A percentile compares a stretch with the other conserved stretches of the same genome.
Conservation (phyloP, 2,113 vertebrate species). For the Phasianus colchicus region DNA sequence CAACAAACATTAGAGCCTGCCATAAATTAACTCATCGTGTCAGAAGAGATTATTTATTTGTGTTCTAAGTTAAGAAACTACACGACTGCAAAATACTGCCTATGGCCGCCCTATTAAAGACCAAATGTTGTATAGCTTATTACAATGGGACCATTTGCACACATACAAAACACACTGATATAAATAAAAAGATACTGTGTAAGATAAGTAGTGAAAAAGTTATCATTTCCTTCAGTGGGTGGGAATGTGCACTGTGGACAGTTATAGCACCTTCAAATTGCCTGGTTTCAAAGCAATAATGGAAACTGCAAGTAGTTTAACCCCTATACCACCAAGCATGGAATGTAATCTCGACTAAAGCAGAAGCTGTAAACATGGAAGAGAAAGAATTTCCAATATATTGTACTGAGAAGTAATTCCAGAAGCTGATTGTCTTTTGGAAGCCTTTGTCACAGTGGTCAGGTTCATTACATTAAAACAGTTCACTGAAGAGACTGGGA, state of each 20-base stretch:
- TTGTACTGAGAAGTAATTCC: not conserved
- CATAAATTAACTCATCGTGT: conserved; percentile 12
- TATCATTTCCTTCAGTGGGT: not conserved
- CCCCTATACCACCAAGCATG: not conserved
- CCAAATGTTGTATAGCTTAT: conserved; percentile 4
- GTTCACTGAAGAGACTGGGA: not conserved
- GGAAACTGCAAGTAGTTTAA: not conserved
- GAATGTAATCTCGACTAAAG: not conserved
- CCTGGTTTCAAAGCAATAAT: not conserved
- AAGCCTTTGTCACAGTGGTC: conserved; percentile 25
- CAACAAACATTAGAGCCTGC: conserved; percentile 36
- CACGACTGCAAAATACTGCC: not conserved
- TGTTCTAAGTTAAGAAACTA: conserved; percentile 23
- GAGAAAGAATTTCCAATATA: not conserved
- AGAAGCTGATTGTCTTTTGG: conserved; percentile 23
- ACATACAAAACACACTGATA: conserved; percentile 48
- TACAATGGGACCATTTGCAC: conserved; percentile 8
- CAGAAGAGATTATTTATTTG: not conserved
- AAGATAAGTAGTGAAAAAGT: conserved; percentile 33
- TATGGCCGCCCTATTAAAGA: not conserved
- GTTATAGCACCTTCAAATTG: conserved; percentile 54
- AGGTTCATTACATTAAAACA: not conserved
- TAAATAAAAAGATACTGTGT: conserved; percentile 65
- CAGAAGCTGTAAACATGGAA: not conserved
- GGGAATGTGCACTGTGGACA: conserved; percentile 31